Evolutionary conservation across 1,140 invertebrate species (phyloP).

Genomic region (Drosophila sp.): DNA sequence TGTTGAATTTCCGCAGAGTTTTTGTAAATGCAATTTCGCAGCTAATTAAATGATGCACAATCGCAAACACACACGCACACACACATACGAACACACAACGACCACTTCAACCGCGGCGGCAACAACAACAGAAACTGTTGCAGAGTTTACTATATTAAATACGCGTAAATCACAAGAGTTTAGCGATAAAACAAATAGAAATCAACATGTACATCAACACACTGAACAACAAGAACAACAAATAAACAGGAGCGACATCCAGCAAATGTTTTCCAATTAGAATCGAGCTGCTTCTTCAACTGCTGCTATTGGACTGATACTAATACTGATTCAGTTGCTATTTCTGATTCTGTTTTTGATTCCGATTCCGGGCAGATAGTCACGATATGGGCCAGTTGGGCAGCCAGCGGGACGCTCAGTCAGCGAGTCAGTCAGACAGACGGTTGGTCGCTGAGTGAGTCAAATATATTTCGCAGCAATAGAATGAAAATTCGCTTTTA

Average conservation of each 20-base stretch:
- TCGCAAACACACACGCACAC: conserved; percentile 14
- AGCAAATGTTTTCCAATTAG: conserved; percentile 62
- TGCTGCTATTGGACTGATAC: conserved; percentile 24
- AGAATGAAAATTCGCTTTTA: neutral
- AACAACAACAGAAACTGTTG: conserved; percentile 13
- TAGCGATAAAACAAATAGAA: conserved; percentile 51
- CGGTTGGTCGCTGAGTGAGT: conserved; percentile 10
- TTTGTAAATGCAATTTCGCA: conserved; percentile 31
- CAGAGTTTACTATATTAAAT: conserved; percentile 9
- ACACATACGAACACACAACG: conserved; percentile 7
- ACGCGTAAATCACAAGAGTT: conserved; percentile 57
- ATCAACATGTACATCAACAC: conserved; percentile 52
- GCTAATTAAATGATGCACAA: conserved; percentile 47
- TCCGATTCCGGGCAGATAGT: conserved; percentile 57
- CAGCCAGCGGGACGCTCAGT: conserved; percentile 33
- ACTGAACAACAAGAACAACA: conserved; percentile 2
- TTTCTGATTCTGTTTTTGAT: conserved; percentile 34
- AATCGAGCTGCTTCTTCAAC: conserved; percentile 38
- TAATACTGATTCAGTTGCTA: conserved; percentile 41
- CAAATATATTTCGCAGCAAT: conserved; percentile 1
- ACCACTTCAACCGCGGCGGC: neutral
- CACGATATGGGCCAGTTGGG: conserved; percentile 52
- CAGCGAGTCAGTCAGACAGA: conserved; percentile 13
- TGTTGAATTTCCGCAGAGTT: conserved; percentile 26
- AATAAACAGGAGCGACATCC: conserved; percentile 24